Conservation (phyloP, 2,888 invertebrate genomes). For the Notodonta dromedarius region DNA sequence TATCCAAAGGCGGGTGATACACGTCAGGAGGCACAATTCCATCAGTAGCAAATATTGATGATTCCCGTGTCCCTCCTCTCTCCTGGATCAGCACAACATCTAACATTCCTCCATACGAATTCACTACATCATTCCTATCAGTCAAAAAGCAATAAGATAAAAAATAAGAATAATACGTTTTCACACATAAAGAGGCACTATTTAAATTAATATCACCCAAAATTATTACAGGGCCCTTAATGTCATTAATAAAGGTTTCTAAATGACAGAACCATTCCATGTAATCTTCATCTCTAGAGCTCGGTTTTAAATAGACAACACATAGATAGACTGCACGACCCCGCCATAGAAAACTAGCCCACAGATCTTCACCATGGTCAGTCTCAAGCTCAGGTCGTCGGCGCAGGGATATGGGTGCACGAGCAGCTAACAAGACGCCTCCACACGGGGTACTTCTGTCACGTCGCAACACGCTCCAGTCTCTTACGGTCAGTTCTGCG, state of each 20-base stretch:
- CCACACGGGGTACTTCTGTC: not conserved
- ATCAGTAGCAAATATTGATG: not conserved
- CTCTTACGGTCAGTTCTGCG: not conserved
- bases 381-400: not conserved
- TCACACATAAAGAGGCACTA: slow-evolving; percentile 4
- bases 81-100: too few relatives aligned
- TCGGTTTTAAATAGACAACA: not conserved
- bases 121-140: slow-evolving; percentile 9
- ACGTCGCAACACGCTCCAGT: not conserved
- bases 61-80: not conserved
- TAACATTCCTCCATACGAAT: not conserved
- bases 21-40: not conserved
- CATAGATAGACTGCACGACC: not conserved
- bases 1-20: not conserved
- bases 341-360: not conserved
- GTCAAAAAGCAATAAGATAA: slow-evolving; percentile 6
- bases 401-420: not conserved
- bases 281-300: not conserved
- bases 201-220: slow-evolving; percentile 11
- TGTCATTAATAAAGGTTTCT: slow-evolving; percentile 2
- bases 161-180: slow-evolving; percentile 12
- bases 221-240: slow-evolving; percentile 6
- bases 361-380: not conserved
- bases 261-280: not conserved
- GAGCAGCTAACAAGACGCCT: not conserved